Evolutionary conservation across 2,797 vertebrate genomes (phyloP).

Genomic region (Euthynnus affinis): DNA sequence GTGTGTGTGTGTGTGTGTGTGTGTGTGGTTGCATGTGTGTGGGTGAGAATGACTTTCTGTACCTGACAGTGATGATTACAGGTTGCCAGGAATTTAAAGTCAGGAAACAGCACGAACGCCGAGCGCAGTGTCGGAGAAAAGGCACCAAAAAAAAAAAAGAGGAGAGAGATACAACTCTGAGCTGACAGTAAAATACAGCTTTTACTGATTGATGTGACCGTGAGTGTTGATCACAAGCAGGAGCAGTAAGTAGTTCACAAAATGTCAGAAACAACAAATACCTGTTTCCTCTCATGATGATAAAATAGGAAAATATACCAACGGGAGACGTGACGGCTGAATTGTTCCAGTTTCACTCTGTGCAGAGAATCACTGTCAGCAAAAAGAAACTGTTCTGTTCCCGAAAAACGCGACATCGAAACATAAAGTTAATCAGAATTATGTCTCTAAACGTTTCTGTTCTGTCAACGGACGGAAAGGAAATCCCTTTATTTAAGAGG

Average conservation of each 20-base stretch:
- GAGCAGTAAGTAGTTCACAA: not conserved
- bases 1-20: too few relatives aligned
- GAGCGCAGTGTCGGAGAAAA: not conserved
- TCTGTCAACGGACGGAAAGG: too few relatives aligned
- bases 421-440: too few relatives aligned
- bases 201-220: constrained; percentile 8
- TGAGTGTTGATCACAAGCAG: constrained; percentile 25
- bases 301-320: not conserved
- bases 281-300: not conserved
- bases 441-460: too few relatives aligned
- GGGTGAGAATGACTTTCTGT: constrained; percentile 42
- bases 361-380: too few relatives aligned
- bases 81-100: constrained; percentile 54
- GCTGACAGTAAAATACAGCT: not conserved
- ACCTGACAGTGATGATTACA: constrained; percentile 64
- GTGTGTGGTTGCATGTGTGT: constrained; percentile 9
- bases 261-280: constrained; percentile 24
- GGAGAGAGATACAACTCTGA: not conserved
- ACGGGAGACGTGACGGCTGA: not conserved
- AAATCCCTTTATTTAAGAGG: too few relatives aligned
- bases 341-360: too few relatives aligned
- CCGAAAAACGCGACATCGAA: too few relatives aligned
- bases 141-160: not conserved
- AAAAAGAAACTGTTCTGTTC: too few relatives aligned
- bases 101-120: constrained; percentile 6